A percentile compares a stretch with the other conserved stretches of the same genome.
These are phyloP conservation scores for Mustela nigripes DNA, from an alignment of 2,113 vertebrate genomes.

Conservation along the genomic window DNA sequence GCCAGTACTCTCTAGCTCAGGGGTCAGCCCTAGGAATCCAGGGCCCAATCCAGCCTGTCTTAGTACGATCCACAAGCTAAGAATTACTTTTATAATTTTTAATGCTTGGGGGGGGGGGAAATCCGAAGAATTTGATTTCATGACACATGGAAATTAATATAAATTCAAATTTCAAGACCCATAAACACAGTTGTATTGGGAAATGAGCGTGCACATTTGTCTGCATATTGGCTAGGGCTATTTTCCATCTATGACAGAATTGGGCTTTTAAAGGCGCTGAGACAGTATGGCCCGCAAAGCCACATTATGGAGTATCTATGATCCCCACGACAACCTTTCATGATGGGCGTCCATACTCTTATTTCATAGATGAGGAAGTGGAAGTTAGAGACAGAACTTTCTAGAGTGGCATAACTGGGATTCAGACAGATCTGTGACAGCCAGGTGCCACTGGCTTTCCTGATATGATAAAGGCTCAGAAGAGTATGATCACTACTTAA, in stretches of 20 bases:
- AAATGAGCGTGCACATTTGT: background rate
- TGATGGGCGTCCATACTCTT: background rate
- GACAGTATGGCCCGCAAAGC: background rate
- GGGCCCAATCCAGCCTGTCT: background rate
- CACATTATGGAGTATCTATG: background rate
- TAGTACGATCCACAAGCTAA: background rate
- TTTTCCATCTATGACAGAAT: background rate
- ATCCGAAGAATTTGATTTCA: background rate
- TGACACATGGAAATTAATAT: background rate
- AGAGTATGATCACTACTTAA: background rate
- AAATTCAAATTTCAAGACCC: background rate
- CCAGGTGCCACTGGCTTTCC: background rate
- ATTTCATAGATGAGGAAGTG: background rate
- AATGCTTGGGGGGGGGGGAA: background rate
- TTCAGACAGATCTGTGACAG: background rate
- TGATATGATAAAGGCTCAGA: background rate
- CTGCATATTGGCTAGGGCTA: background rate
- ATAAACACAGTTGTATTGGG: background rate
- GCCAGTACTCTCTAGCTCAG: background rate
- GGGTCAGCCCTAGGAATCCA: background rate
- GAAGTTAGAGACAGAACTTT: background rate
- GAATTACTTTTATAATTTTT: constrained; percentile 17
- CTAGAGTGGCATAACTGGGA: background rate
- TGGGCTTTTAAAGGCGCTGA: background rate
- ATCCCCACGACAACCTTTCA: background rate